phyloP scores from a whole-genome alignment of 1,140 invertebrate genomes.

The Meloidogyne hapla region DNA sequence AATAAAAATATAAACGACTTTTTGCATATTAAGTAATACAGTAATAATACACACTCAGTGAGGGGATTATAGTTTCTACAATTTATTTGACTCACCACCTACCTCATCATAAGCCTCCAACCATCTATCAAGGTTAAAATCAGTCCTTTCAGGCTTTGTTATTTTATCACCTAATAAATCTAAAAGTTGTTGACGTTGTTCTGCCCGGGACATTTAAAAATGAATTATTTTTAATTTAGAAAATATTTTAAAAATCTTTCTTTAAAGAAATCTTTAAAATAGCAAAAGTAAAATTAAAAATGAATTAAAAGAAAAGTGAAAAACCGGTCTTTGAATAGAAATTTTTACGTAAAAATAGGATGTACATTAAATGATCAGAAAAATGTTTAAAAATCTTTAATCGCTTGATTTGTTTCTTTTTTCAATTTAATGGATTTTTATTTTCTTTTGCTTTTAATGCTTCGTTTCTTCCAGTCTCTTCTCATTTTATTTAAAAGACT shows the following conservation, averaged over 20 bases:
- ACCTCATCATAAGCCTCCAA: constrained; percentile 43
- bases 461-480: not conserved
- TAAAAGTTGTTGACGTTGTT: constrained; percentile 33
- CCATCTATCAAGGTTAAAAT: constrained; percentile 51
- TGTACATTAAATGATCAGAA: no score
- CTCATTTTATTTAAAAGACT: no score
- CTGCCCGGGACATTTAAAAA: constrained; percentile 16
- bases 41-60: no score
- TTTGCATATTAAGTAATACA: no score
- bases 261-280: not conserved
- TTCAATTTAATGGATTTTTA: no score
- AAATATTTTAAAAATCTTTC: not conserved
- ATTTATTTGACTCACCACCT: constrained; percentile 5
- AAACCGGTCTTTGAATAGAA: no score
- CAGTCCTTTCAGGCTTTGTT: constrained; percentile 42
- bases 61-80: no score
- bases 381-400: no score
- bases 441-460: not conserved
- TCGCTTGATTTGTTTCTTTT: no score
- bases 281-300: constrained; percentile 7
- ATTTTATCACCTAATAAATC: constrained; percentile 25
- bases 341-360: no score
- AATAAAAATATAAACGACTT: no score
- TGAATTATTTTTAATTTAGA: not conserved
- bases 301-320: not conserved